Conservation (phyloP, 2,888 invertebrate species). For the Sarcophaga carnaria region DNA sequence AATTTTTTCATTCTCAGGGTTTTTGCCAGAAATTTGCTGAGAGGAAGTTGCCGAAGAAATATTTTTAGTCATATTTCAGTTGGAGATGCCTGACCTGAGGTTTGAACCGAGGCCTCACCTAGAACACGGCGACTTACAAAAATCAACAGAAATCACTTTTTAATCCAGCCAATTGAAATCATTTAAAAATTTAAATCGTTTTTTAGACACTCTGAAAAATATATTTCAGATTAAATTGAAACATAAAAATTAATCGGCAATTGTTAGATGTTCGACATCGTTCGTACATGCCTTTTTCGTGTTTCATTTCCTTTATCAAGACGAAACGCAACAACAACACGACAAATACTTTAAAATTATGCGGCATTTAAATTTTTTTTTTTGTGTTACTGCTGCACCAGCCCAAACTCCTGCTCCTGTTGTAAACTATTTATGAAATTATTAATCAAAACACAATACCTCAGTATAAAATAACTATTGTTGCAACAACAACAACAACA, state of each 20-base stretch:
- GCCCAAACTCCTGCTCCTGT: background rate
- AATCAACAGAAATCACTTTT: slow-evolving; percentile 4
- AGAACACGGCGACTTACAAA: too few species aligned
- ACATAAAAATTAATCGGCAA: slow-evolving; percentile 3
- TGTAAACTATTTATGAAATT: slow-evolving; percentile 47
- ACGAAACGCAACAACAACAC: background rate
- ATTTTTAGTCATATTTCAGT: too few species aligned
- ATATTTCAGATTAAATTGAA: slow-evolving; percentile 25
- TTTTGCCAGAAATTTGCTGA: too few species aligned
- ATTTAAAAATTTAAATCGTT: slow-evolving; percentile 35
- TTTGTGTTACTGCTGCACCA: background rate
- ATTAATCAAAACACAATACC: slow-evolving; percentile 55
- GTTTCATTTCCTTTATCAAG: slow-evolving; percentile 44
- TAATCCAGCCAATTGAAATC: background rate
- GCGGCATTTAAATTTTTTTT: background rate
- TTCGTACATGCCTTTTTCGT: slow-evolving; percentile 61
- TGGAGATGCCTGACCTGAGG: too few species aligned
- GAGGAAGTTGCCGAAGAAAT: too few species aligned
- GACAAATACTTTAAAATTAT: background rate
- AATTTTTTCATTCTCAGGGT: too few species aligned
- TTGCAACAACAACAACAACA: slow-evolving; percentile 38
- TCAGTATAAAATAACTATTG: slow-evolving; percentile 25
- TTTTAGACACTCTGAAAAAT: slow-evolving; percentile 17
- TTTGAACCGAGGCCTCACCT: too few species aligned
- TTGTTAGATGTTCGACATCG: background rate